Percentiles rank a stretch among this genome's conserved stretches.
These are phyloP conservation scores for Psittacus erithacus DNA, from an alignment of 2,113 vertebrate species.

Conservation along the genomic window DNA sequence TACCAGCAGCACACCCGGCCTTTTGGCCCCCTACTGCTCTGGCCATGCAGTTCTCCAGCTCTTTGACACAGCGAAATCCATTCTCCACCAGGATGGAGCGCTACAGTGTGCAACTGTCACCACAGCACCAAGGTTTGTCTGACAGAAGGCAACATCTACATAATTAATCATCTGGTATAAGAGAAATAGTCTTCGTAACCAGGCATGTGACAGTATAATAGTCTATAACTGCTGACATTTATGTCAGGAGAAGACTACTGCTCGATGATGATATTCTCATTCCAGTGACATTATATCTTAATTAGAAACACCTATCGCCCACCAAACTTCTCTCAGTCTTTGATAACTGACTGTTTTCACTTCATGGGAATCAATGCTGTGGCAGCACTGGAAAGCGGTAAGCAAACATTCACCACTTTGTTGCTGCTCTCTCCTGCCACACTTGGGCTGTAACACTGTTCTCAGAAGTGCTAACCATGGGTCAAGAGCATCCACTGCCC, in stretches of 20 bases:
- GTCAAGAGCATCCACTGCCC: not conserved
- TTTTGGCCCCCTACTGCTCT: not conserved
- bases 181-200: slow-evolving; percentile 60
- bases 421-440: not conserved
- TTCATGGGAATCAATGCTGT: not conserved
- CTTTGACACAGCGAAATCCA: not conserved
- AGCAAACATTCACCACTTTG: not conserved
- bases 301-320: slow-evolving; percentile 63
- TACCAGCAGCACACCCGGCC: slow-evolving; percentile 7
- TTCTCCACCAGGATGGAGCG: not conserved
- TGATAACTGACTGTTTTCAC: not conserved
- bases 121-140: not conserved
- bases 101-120: slow-evolving; percentile 19
- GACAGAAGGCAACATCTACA: slow-evolving; percentile 60
- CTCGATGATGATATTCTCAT: slow-evolving; percentile 49
- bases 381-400: not conserved
- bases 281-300: slow-evolving; percentile 59
- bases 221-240: slow-evolving; percentile 70
- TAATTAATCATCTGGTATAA: slow-evolving; percentile 67
- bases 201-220: not conserved
- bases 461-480: not conserved
- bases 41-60: not conserved
- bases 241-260: slow-evolving; percentile 58
- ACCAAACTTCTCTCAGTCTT: slow-evolving; percentile 22
- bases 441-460: not conserved